phyloP scores from a whole-genome alignment of 2,888 invertebrate genomes.

The Rhingia rostrata region DNA sequence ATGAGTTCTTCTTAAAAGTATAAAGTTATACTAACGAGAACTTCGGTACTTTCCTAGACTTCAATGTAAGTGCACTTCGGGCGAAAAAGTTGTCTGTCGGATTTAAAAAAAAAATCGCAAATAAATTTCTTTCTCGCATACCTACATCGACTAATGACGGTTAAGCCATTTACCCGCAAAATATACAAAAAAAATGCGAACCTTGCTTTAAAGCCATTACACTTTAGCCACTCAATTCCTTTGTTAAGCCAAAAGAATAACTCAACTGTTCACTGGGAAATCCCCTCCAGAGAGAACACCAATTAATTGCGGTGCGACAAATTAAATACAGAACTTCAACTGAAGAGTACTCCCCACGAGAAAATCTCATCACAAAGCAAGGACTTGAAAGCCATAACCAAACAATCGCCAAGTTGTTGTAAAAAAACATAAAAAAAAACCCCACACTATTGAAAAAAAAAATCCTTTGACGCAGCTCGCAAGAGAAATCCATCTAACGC shows the following conservation, averaged over 20 bases:
- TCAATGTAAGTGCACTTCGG: not conserved
- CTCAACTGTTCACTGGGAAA: not conserved
- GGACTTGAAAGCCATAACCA: constrained; percentile 48
- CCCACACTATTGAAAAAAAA: constrained; percentile 18
- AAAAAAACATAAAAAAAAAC: constrained; percentile 43
- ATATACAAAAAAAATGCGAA: not conserved
- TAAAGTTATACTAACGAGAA: too few species aligned
- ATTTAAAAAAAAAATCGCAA: not conserved
- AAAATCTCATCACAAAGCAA: constrained; percentile 38
- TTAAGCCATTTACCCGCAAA: constrained; percentile 1
- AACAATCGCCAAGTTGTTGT: constrained; percentile 42
- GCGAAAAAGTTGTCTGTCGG: not conserved
- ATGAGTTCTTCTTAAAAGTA: too few species aligned
- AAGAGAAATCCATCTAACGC: constrained; percentile 58
- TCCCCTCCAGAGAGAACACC: not conserved
- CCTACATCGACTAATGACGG: not conserved
- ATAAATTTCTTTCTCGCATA: not conserved
- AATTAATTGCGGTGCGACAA: constrained; percentile 39
- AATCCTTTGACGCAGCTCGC: constrained; percentile 47
- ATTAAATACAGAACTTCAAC: constrained; percentile 29
- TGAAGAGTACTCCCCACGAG: constrained; percentile 8
- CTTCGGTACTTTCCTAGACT: too few species aligned
- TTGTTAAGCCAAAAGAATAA: constrained; percentile 4
- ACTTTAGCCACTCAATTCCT: not conserved
- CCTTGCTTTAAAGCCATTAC: not conserved